Evolutionary conservation across 2,888 invertebrate genomes (phyloP).

Genomic region (Theretra japonica): DNA sequence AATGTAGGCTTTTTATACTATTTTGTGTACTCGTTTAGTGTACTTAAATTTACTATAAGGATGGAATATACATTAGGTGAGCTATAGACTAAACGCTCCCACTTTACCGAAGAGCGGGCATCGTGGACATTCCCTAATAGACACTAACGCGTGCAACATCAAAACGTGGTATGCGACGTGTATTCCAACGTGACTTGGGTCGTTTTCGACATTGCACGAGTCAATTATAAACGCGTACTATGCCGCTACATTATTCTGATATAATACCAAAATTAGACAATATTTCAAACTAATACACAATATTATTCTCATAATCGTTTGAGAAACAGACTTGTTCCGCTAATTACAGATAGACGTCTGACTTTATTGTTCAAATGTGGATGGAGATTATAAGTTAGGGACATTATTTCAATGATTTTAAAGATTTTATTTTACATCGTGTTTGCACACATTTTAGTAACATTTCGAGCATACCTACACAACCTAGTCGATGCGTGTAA

Average conservation of each 20-base stretch:
- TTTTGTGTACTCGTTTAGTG: conserved; percentile 77
- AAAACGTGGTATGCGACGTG: neutral
- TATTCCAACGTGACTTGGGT: neutral
- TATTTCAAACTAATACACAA: conserved; percentile 39
- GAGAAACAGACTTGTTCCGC: conserved; percentile 48
- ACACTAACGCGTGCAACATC: conserved; percentile 18
- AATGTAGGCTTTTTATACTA: conserved; percentile 71
- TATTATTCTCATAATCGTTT: conserved; percentile 40
- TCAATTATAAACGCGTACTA: conserved; percentile 63
- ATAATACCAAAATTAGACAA: conserved; percentile 51
- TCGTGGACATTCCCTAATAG: conserved; percentile 64
- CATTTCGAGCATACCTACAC: conserved; percentile 64
- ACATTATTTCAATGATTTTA: conserved; percentile 57
- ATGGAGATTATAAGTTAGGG: conserved; percentile 80
- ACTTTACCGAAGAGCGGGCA: conserved; percentile 50
- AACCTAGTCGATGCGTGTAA: conserved; percentile 71
- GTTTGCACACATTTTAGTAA: conserved; percentile 65
- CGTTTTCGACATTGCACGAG: neutral
- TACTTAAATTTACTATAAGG: conserved; percentile 79
- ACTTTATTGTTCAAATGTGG: conserved; percentile 81
- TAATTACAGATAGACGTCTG: conserved; percentile 60
- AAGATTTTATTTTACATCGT: conserved; percentile 62
- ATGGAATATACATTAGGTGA: conserved; percentile 85
- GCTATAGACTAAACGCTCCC: conserved; percentile 66
- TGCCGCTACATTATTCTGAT: conserved; percentile 66